Base-by-base conservation (phyloP, 2,888 invertebrate species). In the Cepaea hortensis region DNA sequence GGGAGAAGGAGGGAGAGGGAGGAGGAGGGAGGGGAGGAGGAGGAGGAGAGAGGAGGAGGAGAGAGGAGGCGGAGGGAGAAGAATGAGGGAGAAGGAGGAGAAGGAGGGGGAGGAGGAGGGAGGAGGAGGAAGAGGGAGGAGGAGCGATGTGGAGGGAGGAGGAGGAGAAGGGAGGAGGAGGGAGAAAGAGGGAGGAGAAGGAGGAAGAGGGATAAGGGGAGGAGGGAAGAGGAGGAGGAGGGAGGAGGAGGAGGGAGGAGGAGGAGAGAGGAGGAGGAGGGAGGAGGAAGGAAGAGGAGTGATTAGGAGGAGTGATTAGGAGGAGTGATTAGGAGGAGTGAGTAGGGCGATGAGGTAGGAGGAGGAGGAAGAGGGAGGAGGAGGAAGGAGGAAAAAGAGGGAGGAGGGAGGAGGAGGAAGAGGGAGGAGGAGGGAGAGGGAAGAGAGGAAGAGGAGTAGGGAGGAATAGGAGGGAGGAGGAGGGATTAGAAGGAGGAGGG, bases 31-130 rank as follows among this genome's bases (percentile, higher is more conserved):
- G 72, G 6, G 20, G n/a, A 23, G 72, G 72, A 72, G 13, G 20
- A n/a, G 23, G 6, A 6, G 6, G 23, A 15, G 72, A 72, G 9
- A 7, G 81, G 87, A 89, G 48, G 55, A n/a, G n/a, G n/a, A n/a
- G n/a, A n/a, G n/a, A n/a, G n/a, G n/a, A n/a, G n/a, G n/a, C n/a
- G n/a, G n/a, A n/a, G n/a, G n/a, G n/a, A n/a, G n/a, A n/a, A n/a
- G n/a, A n/a, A n/a, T n/a, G n/a, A n/a, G n/a, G n/a, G 18, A 83
- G 83, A 62, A 81, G 13, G 23, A 81, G 65, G 13, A 61, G 35
- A 15, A 61, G n/a, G n/a, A 23, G 50, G 23, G 18, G n/a, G 23
- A 35, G n/a, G 20, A 62, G 81, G 9, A 81, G 23, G 23, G 15
- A 81, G 62, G n/a, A 61, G 81, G 15, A 82, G 35, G 48, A 68